Evolutionary conservation across 2,888 invertebrate species (phyloP).

Genomic region (Teleogryllus oceanicus): DNA sequence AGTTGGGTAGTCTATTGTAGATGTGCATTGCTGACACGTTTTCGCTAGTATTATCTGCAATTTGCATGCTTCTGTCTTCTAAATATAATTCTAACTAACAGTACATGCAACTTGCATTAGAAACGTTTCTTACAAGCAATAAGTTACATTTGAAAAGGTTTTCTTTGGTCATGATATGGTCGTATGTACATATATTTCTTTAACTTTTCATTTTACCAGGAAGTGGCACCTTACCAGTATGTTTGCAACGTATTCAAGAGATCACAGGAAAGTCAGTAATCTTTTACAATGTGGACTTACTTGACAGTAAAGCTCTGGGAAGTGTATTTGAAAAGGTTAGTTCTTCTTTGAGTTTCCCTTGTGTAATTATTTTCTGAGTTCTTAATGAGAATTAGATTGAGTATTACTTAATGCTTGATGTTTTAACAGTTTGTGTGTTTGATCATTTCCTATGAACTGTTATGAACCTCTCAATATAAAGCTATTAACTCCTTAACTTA

Average conservation of each 20-base stretch:
- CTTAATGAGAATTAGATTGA: background rate
- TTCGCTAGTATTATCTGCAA: background rate
- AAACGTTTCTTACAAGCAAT: too few relatives aligned
- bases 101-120: too few relatives aligned
- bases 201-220: slow-evolving; percentile 42
- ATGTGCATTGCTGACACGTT: slow-evolving; percentile 31
- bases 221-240: slow-evolving; percentile 62
- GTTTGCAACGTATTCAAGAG: slow-evolving; percentile 72
- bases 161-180: too few relatives aligned
- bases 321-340: slow-evolving; percentile 70
- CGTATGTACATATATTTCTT: too few relatives aligned
- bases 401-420: background rate
- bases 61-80: background rate
- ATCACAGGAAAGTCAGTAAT: slow-evolving; percentile 66
- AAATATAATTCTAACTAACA: too few relatives aligned
- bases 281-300: slow-evolving; percentile 72
- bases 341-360: slow-evolving; percentile 29
- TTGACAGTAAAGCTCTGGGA: slow-evolving; percentile 60
- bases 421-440: background rate
- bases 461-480: too few relatives aligned
- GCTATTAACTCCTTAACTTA: too few relatives aligned
- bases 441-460: too few relatives aligned
- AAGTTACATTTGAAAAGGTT: too few relatives aligned
- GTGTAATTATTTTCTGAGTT: background rate
- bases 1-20: slow-evolving; percentile 3